phyloP scores from a whole-genome alignment of 2,113 vertebrate genomes.

The Psettodes erumei region DNA sequence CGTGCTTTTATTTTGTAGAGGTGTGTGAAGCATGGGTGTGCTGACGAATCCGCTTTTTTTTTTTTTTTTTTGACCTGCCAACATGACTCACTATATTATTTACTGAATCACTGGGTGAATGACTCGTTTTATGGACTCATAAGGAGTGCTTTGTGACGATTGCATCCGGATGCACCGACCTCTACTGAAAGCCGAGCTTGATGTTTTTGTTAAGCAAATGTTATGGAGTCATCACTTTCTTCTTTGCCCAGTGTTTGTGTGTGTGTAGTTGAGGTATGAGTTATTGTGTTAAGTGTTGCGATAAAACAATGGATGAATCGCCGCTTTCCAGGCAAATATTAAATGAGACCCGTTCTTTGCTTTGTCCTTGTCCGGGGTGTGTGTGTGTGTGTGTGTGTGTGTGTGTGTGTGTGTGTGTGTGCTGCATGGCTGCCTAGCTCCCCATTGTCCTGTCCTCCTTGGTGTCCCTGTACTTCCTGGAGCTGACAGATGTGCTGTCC shows the following conservation, averaged over 20 bases:
- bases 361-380: constrained; percentile 34
- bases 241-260: background rate
- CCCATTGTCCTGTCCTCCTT: constrained; percentile 95
- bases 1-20: constrained; percentile 95
- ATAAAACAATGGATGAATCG: constrained; percentile 29
- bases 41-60: constrained; percentile 16
- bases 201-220: constrained; percentile 11
- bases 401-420: constrained; percentile 5
- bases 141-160: constrained; percentile 3
- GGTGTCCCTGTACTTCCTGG: constrained; percentile 96
- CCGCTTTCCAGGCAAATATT: constrained; percentile 30
- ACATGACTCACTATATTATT: constrained; percentile 25
- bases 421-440: constrained; percentile 73
- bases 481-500: constrained; percentile 94
- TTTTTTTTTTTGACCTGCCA: background rate
- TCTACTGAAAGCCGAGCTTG: background rate
- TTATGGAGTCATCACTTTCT: background rate
- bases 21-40: constrained; percentile 50
- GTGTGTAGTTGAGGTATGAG: constrained; percentile 7
- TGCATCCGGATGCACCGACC: constrained; percentile 10
- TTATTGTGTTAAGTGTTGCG: background rate
- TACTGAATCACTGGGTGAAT: background rate
- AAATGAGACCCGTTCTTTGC: constrained; percentile 34
- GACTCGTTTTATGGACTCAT: constrained; percentile 24
- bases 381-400: constrained; percentile 15